Evolutionary conservation across 2,888 invertebrate genomes (phyloP).

Genomic region (Hyles lineata): DNA sequence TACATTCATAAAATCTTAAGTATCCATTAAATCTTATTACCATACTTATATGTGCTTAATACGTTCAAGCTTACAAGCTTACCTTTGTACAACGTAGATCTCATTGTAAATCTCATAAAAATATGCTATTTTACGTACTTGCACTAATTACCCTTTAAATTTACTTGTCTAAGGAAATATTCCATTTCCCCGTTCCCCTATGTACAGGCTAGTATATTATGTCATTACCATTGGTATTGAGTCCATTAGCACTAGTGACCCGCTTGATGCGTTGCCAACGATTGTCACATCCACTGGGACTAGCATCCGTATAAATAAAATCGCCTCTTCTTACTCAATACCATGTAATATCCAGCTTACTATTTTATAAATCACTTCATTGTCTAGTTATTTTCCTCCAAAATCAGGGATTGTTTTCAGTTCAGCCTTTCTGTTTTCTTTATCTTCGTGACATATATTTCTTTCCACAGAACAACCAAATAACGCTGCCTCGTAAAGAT

Average conservation of each 20-base stretch:
- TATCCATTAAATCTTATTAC: too few species aligned
- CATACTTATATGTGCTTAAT: too few species aligned
- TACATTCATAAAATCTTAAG: too few species aligned
- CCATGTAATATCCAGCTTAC: neutral
- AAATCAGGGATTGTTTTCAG: neutral
- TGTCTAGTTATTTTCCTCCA: neutral
- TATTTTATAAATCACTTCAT: neutral
- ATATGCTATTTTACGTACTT: too few species aligned
- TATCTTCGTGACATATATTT: neutral
- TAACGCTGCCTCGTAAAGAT: conserved; percentile 22
- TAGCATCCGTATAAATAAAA: conserved; percentile 16
- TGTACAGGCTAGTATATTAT: conserved; percentile 19
- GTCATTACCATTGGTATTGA: conserved; percentile 23
- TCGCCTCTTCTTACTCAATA: neutral
- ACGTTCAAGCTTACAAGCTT: too few species aligned
- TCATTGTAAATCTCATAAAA: too few species aligned
- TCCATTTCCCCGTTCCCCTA: conserved; percentile 13
- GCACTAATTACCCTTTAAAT: neutral
- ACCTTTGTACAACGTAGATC: too few species aligned
- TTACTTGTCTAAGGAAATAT: neutral
- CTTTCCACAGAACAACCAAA: neutral
- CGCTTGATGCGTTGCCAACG: conserved; percentile 18
- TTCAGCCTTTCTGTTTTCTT: neutral
- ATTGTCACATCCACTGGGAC: conserved; percentile 15
- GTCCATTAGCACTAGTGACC: conserved; percentile 18